A percentile compares a stretch with the other conserved stretches of the same genome.
Evolutionary conservation across 2,888 invertebrate species (phyloP).

Genomic region (Phengaris arion): DNA sequence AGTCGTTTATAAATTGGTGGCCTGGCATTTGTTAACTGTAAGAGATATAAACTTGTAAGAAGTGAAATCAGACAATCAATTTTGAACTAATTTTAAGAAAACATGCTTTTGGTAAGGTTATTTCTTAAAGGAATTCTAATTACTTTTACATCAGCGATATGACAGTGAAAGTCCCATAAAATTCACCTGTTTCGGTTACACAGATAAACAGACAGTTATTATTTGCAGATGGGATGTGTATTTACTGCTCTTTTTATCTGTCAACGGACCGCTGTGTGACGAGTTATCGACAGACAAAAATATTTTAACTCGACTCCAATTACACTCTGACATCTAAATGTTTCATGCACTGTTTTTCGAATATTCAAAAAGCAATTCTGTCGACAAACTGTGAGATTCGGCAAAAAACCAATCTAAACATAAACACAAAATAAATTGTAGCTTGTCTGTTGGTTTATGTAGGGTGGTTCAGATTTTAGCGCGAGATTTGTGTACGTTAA

Average conservation of each 20-base stretch:
- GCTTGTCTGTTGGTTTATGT: constrained; percentile 16
- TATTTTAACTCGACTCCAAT: constrained; percentile 17
- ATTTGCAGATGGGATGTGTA: too few species aligned
- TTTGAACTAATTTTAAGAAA: too few species aligned
- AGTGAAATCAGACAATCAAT: too few species aligned
- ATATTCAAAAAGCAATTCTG: constrained; percentile 26
- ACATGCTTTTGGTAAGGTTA: too few species aligned
- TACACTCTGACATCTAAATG: constrained; percentile 25
- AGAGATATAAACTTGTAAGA: too few species aligned
- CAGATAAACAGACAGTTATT: too few species aligned
- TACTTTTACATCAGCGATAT: too few species aligned
- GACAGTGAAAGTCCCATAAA: too few species aligned
- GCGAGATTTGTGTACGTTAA: neutral
- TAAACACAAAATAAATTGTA: constrained; percentile 21
- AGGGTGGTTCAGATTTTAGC: constrained; percentile 7
- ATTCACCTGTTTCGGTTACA: too few species aligned
- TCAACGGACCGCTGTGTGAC: neutral
- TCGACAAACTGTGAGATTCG: constrained; percentile 17
- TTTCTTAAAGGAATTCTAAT: too few species aligned
- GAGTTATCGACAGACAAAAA: neutral
- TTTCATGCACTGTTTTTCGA: constrained; percentile 22
- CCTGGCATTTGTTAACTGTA: too few species aligned
- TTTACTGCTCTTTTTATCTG: neutral
- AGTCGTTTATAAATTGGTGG: too few species aligned
- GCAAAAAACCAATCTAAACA: constrained; percentile 14